These are phyloP conservation scores for Lepilemur septentrionalis DNA, from an alignment of 2,797 vertebrate species.

Conservation along the genomic window DNA sequence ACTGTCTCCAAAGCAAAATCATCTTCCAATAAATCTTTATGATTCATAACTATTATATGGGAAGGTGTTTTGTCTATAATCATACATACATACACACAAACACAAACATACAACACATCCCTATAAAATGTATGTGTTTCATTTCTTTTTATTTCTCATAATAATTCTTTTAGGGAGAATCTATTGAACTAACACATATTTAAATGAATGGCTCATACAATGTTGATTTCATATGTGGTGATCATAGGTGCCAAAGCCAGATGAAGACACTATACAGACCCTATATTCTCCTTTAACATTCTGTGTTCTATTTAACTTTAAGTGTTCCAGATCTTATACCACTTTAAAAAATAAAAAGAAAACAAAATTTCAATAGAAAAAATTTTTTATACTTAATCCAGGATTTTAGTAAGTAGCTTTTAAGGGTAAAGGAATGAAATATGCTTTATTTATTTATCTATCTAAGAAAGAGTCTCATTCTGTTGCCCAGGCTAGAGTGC, in stretches of 20 bases:
- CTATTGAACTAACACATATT: constrained; percentile 67
- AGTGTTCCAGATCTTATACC: constrained; percentile 66
- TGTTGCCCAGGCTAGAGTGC: too few relatives aligned
- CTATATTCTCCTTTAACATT: not conserved
- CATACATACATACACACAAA: fast-evolving
- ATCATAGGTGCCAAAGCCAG: constrained; percentile 68
- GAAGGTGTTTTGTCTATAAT: not conserved
- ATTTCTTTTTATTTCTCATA: not conserved
- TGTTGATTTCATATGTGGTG: constrained; percentile 62
- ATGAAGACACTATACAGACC: not conserved
- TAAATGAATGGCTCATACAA: constrained; percentile 73
- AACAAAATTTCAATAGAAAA: not conserved
- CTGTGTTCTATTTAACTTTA: constrained; percentile 65
- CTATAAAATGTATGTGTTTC: not conserved
- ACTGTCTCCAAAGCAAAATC: not conserved
- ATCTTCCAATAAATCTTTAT: not conserved
- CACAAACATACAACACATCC: constrained; percentile 36
- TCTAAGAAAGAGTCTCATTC: too few relatives aligned
- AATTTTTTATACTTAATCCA: constrained; percentile 65
- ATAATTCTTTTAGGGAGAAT: constrained; percentile 66
- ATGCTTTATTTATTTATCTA: not conserved
- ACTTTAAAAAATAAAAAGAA: constrained; percentile 35
- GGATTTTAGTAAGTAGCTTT: constrained; percentile 77
- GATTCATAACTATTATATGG: not conserved
- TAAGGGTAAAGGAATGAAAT: constrained; percentile 75